Evolutionary conservation across 2,113 vertebrate genomes (phyloP), one percentile per base, ranked within the genome.

Genomic region (Pyrgilauda ruficollis): DNA sequence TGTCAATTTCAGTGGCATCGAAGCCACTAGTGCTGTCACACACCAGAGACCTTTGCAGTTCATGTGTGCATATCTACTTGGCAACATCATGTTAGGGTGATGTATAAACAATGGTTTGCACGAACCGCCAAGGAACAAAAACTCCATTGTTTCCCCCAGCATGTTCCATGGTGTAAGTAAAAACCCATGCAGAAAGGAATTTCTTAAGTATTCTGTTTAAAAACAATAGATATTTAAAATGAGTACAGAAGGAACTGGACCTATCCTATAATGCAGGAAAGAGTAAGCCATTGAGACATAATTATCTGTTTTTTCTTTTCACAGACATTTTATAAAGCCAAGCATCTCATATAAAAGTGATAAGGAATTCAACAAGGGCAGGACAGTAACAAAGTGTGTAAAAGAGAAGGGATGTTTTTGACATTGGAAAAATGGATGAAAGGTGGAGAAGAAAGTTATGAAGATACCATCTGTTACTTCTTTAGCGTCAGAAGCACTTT

Each of bases 161-260:
- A 47, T 43, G 5, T 9, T 86, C 33, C 12, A 46, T 26, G 61
- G 61, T 24, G 11, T 47, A 39, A 47, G 4, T 52, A n/a, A n/a
- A 68, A 76, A 77, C 8, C 3, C 11, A 41, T 9, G 7, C 11
- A 61, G 12, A 73, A 30, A 68, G 10, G 7, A 73, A 58, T 64
- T 61, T 76, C 9, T 55, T 22, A 56, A 2, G 3, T 19, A 62
- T 23, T 83, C 24, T 0, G 0, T 75, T 66, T 58, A 8, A 43
- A 58, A 21, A 33, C 35, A 35, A n/a, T 46, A 55, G 7, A 33
- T 7, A 15, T 58, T 84, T 19, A 21, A 73, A 61, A 2, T 46
- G 46, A 88, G 15, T 7, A 50, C 9, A 62, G 61, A 30, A 74
- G 35, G 66, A 77, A 50, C 9, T 5, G 23, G 52, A 39, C 31